Evolutionary conservation across 2,888 invertebrate species (phyloP), one percentile per base, ranked within the genome.

Genomic region (Tachina lurida): DNA sequence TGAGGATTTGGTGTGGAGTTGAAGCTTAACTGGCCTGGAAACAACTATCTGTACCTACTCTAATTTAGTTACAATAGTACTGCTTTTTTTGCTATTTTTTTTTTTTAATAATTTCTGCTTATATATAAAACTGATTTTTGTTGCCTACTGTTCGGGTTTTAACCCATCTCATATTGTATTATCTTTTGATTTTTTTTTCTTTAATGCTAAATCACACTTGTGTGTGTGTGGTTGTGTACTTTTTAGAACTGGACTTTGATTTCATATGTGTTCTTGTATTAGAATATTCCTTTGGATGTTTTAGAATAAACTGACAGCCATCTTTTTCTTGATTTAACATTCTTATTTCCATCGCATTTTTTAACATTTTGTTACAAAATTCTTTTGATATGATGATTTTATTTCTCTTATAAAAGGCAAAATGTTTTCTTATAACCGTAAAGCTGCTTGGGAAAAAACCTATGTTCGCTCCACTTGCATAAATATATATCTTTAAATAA

Each of bases 381-480:
- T 65, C 79, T 56, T 79, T 79, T 79, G 78, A 79, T 71, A 79
- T 79, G 78, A 63, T 63, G 71, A 79, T 79, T 71, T 63, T 47
- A 8, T 41, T 41, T 22, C 10, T 65, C n/a, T n/a, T n/a, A 5
- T 63, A 71, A 45, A 71, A 62, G 41, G 22, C 19, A n/a, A 60
- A 58, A 56, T 10, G 13, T 22, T 10, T 47, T 67, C 62, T 9
- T 54, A 54, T 71, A 71, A 65, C 71, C 63, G 73, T 56, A 56
- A 22, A 63, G 45, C 45, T 15, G 17, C 62, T 31, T 10, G 10
- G 2, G 13, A 43, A 41, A 62, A 60, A 47, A 10, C 22, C 9
- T 12, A 13, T 62, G 71, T 73, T 73, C 63, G 71, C 65, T 73
- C 63, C 79, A 79, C 56, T 65, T 79, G 71, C 79, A 79, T 79